phyloP scores from a whole-genome alignment of 2,797 vertebrate genomes.

The Triplophysa bombifrons region DNA sequence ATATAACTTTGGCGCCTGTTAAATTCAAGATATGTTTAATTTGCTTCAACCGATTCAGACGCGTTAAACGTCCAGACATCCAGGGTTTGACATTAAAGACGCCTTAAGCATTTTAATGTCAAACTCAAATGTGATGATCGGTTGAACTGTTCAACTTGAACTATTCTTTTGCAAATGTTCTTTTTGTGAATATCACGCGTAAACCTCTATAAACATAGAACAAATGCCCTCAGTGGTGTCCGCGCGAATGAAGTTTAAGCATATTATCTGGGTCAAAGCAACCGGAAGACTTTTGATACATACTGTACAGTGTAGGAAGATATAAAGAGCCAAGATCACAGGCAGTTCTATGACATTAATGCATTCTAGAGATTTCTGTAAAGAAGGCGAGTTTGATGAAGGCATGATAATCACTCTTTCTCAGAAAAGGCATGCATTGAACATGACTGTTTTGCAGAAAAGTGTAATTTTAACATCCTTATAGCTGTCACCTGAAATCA shows the following conservation, averaged over 20 bases:
- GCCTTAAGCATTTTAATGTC: neutral
- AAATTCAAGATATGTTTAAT: neutral
- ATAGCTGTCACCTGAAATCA: too few relatives aligned
- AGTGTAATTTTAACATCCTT: neutral
- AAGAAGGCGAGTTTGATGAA: conserved; percentile 45
- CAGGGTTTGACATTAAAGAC: neutral
- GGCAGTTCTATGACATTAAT: conserved; percentile 33
- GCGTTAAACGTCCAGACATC: neutral
- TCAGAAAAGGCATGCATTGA: neutral
- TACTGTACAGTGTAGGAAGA: conserved; percentile 35
- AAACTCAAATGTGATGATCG: conserved; percentile 9
- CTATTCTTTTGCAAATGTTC: neutral
- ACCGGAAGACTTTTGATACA: conserved; percentile 59
- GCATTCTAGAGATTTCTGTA: conserved; percentile 35
- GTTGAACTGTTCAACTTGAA: neutral
- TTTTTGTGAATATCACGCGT: conserved; percentile 9
- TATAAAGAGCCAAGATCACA: conserved; percentile 20
- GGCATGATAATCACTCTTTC: conserved; percentile 18
- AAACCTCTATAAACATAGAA: neutral
- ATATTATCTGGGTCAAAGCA: conserved; percentile 23
- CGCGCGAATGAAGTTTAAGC: neutral
- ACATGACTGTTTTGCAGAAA: conserved; percentile 19
- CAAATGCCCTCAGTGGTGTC: neutral
- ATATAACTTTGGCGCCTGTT: neutral
- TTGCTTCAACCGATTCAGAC: neutral